Percentiles rank a stretch among this genome's conserved stretches.
phyloP scores from a whole-genome alignment of 2,113 vertebrate species.

The Galemys pyrenaicus region DNA sequence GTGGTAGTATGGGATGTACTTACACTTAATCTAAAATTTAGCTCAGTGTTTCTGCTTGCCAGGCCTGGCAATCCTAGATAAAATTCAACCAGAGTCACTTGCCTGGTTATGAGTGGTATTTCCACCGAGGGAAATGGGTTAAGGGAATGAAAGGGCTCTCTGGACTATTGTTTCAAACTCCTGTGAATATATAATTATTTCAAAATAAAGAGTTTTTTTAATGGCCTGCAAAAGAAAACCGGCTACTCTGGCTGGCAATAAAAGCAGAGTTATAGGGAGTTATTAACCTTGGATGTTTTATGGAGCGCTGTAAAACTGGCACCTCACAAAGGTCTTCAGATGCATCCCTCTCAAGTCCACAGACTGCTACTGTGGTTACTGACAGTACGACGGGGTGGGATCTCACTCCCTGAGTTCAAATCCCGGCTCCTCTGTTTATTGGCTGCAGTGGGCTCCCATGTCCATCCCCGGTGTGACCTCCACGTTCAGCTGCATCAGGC shows the following conservation, averaged over 20 bases:
- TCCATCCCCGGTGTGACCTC: background rate
- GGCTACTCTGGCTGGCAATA: background rate
- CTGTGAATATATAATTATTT: constrained; percentile 2
- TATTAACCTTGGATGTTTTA: constrained; percentile 8
- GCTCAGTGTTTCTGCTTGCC: constrained; percentile 13
- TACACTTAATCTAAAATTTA: background rate
- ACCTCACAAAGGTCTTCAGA: background rate
- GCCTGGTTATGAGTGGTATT: background rate
- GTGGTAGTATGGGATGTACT: background rate
- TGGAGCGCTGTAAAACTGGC: background rate
- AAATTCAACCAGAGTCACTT: background rate
- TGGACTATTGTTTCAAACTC: background rate
- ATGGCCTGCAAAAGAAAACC: constrained; percentile 18
- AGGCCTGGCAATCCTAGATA: background rate
- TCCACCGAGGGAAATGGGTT: background rate
- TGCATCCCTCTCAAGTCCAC: background rate
- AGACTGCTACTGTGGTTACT: background rate
- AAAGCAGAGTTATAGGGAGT: background rate
- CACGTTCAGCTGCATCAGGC: too few relatives aligned
- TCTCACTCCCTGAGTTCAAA: background rate
- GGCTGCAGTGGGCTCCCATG: background rate
- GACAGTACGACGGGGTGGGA: constrained; percentile 53
- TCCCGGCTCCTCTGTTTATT: too few relatives aligned
- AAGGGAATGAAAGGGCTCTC: background rate
- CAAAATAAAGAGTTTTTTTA: background rate